Percentiles rank a stretch among this genome's conserved stretches.
These are phyloP conservation scores for Podabrus alpinus DNA, from an alignment of 2,888 invertebrate genomes.

Conservation along the genomic window DNA sequence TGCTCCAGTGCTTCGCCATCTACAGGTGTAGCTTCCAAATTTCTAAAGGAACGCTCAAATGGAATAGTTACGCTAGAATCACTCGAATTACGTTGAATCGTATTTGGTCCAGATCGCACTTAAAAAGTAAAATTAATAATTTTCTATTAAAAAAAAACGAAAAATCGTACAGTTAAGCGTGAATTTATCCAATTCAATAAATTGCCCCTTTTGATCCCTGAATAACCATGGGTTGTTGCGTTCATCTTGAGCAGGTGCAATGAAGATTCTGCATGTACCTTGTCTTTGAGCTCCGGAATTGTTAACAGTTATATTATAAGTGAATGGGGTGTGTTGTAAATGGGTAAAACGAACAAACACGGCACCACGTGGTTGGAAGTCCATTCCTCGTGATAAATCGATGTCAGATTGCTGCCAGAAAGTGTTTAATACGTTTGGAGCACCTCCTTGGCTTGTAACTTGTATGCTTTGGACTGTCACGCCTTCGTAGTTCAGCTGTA, in stretches of 20 bases:
- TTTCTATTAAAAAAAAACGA: neutral
- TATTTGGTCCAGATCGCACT: conserved; percentile 72
- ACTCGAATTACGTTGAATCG: conserved; percentile 66
- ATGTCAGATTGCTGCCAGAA: conserved; percentile 82
- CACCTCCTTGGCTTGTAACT: conserved; percentile 59
- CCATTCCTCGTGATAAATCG: conserved; percentile 78
- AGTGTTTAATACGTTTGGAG: conserved; percentile 65
- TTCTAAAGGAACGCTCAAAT: conserved; percentile 79
- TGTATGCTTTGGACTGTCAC: conserved; percentile 64
- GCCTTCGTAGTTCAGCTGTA: conserved; percentile 67
- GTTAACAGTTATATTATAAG: conserved; percentile 59
- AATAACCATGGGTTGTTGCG: conserved; percentile 64
- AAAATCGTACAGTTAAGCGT: conserved; percentile 61
- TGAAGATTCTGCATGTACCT: conserved; percentile 72
- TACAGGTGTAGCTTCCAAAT: conserved; percentile 67
- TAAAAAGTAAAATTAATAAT: conserved; percentile 24
- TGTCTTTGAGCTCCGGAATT: conserved; percentile 57
- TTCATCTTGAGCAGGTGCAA: conserved; percentile 70
- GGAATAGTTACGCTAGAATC: conserved; percentile 85
- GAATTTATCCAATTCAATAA: conserved; percentile 78
- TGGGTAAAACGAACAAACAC: conserved; percentile 77
- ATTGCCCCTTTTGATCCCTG: conserved; percentile 66
- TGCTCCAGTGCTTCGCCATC: conserved; percentile 59
- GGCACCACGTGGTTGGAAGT: conserved; percentile 77
- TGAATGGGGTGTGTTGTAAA: conserved; percentile 74